Conservation (phyloP, 1,140 invertebrate species). For the roundworm (Caenorhabditis elegans) region WBcel235 BX284602.5:4506501-4507000, state of each 20-base stretch:
- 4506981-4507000: background rate
- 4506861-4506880: background rate
- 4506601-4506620: background rate
- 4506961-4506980: constrained; percentile 21
- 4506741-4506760: background rate
- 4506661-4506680: background rate
- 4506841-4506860: too few species aligned
- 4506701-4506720: background rate
- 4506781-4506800: background rate
- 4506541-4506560: background rate
- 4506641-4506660: background rate
- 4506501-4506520: background rate
- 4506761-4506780: constrained; percentile 2
- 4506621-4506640: background rate
- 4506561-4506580: too few species aligned
- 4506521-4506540: background rate
- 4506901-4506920: too few species aligned
- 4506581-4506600: background rate
- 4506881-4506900: background rate
- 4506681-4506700: background rate
- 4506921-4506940: too few species aligned
- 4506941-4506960: background rate
- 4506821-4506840: background rate
- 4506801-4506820: background rate
- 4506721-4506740: background rate